Evolutionary conservation across 2,113 vertebrate species (phyloP).

Genomic region (Aleadryas rufinucha): DNA sequence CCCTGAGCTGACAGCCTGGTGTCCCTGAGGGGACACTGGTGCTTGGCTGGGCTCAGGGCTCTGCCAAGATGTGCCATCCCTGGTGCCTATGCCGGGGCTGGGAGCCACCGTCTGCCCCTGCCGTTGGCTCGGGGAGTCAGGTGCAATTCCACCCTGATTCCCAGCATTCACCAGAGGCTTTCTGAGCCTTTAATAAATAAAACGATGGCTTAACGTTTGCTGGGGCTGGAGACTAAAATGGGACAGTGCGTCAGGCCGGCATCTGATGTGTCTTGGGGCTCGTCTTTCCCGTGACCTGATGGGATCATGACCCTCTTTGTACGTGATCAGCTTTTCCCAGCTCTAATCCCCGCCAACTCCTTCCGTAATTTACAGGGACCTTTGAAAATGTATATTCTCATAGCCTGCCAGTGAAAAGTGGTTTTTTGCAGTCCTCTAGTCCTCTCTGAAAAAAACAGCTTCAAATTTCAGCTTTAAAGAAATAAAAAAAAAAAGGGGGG

Average conservation of each 20-base stretch:
- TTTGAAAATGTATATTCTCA: not conserved
- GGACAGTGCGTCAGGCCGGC: not conserved
- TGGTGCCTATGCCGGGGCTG: fast-evolving
- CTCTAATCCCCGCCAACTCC: slow-evolving; percentile 18
- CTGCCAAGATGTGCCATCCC: not conserved
- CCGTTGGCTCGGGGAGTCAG: fast-evolving
- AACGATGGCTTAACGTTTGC: not conserved
- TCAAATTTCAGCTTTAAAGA: not conserved
- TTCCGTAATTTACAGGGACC: not conserved
- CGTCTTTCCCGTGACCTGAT: slow-evolving; percentile 44
- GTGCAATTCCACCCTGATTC: not conserved
- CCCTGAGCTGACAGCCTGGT: not conserved
- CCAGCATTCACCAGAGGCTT: not conserved
- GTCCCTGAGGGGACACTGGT: not conserved
- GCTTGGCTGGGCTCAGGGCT: not conserved
- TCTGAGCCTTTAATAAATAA: slow-evolving; percentile 33
- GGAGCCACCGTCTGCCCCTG: not conserved
- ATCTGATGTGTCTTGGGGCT: slow-evolving; percentile 19
- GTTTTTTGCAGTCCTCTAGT: not conserved
- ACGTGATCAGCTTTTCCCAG: slow-evolving; percentile 30
- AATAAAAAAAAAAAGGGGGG: not conserved
- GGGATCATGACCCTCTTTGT: slow-evolving; percentile 39
- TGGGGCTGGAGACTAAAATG: slow-evolving; percentile 9
- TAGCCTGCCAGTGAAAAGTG: not conserved
- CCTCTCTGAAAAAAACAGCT: not conserved